A percentile compares a stretch with the other conserved stretches of the same genome.
These are phyloP conservation scores for Intellagama lesueurii DNA, from an alignment of 2,797 vertebrate species.

Conservation along the genomic window DNA sequence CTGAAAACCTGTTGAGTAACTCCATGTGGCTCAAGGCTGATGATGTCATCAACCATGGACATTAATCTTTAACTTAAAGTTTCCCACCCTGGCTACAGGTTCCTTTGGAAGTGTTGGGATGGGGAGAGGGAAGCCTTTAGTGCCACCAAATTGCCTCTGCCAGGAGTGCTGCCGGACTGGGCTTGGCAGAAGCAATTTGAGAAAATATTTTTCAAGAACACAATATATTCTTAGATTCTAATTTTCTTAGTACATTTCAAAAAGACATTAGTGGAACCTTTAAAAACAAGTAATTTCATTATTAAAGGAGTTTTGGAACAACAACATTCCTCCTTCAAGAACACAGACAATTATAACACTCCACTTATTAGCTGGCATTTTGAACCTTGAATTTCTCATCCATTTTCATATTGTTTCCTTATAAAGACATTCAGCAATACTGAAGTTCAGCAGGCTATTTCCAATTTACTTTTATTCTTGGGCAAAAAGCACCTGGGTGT, in stretches of 20 bases:
- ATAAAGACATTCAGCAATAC: constrained; percentile 39
- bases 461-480: not conserved
- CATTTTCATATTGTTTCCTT: constrained; percentile 53
- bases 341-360: constrained; percentile 44
- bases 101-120: too few relatives aligned
- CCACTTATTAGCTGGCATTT: constrained; percentile 46
- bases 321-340: constrained; percentile 22
- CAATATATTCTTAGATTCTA: not conserved
- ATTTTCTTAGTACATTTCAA: not conserved
- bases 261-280: not conserved
- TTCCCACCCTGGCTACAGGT: too few relatives aligned
- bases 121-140: too few relatives aligned
- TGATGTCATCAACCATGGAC: too few relatives aligned
- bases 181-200: too few relatives aligned
- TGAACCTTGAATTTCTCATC: constrained; percentile 55
- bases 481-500: not conserved
- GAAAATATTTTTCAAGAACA: not conserved
- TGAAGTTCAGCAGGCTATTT: constrained; percentile 44
- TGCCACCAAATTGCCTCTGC: too few relatives aligned
- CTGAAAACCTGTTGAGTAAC: too few relatives aligned
- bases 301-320: not conserved
- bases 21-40: too few relatives aligned
- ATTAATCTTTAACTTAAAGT: too few relatives aligned
- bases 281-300: not conserved
- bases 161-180: too few relatives aligned